Percentiles rank a stretch among this genome's conserved stretches.
Conservation (phyloP, 1,140 invertebrate genomes). For the Gryllus bimaculatus region DNA sequence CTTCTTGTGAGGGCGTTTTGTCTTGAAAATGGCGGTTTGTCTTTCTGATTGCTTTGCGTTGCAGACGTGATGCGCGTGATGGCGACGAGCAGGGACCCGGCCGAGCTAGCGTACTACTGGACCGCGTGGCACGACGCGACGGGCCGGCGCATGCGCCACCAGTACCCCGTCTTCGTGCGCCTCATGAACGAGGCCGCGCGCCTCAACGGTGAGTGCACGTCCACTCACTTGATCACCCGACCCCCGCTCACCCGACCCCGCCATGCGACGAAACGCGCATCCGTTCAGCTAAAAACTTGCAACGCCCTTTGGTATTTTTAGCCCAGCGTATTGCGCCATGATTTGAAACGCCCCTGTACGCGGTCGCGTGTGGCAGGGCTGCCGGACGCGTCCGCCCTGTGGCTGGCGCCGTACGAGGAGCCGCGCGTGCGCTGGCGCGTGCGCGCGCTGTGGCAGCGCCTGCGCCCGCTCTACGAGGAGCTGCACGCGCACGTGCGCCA, state of each 20-base stretch:
- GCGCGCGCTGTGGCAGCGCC: constrained; percentile 69
- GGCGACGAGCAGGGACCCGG: background rate
- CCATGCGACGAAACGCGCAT: no score
- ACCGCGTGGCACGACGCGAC: background rate
- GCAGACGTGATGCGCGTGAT: background rate
- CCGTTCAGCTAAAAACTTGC: no score
- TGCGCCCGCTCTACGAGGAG: constrained; percentile 76
- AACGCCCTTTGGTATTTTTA: no score
- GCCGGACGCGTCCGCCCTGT: constrained; percentile 69
- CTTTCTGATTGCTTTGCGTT: no score
- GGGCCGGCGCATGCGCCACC: background rate
- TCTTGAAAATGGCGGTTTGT: no score
- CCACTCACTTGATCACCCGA: no score
- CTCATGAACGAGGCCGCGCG: background rate
- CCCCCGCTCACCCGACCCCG: no score
- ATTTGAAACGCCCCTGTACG: no score
- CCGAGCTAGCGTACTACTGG: background rate
- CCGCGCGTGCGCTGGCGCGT: constrained; percentile 60
- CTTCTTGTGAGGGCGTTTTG: no score
- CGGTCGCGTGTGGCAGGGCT: constrained; percentile 48
- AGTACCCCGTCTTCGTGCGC: background rate
- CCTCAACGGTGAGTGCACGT: background rate
- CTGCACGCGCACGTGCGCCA: constrained; percentile 81
- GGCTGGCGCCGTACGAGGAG: constrained; percentile 74
- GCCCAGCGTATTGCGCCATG: no score